Conservation (phyloP, 2,888 invertebrate genomes). For the Ormyrus rosae region DNA sequence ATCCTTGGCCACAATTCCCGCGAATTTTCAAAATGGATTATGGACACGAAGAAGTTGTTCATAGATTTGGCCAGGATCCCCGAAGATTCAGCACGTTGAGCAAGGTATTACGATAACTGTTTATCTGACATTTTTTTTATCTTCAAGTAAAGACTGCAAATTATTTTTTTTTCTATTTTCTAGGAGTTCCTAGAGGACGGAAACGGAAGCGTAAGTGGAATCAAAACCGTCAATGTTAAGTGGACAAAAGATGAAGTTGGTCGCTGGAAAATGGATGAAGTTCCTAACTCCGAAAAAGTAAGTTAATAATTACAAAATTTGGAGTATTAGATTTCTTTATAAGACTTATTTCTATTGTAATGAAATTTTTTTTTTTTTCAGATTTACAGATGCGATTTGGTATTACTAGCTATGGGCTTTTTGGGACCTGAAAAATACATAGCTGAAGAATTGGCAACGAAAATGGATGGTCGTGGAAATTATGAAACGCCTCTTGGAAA, state of each 20-base stretch:
- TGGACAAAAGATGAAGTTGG: slow-evolving; percentile 96
- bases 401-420: slow-evolving; percentile 99
- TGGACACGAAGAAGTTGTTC: slow-evolving; percentile 93
- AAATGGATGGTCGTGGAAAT: slow-evolving; percentile 94
- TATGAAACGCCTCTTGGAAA: slow-evolving; percentile 87
- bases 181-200: slow-evolving; percentile 94
- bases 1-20: slow-evolving; percentile 99
- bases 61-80: slow-evolving; percentile 92
- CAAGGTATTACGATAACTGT: slow-evolving; percentile 78
- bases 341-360: too few relatives aligned
- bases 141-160: too few relatives aligned
- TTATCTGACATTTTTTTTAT: too few relatives aligned
- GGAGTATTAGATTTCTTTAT: background rate
- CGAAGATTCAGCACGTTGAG: slow-evolving; percentile 95
- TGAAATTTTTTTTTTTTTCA: slow-evolving; percentile 58
- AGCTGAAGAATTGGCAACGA: slow-evolving; percentile 86
- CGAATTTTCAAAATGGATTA: slow-evolving; percentile 97
- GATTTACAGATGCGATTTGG: slow-evolving; percentile 91
- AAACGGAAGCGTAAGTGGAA: slow-evolving; percentile 91
- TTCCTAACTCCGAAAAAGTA: slow-evolving; percentile 85
- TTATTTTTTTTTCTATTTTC: slow-evolving; percentile 21
- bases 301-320: slow-evolving; percentile 19
- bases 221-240: slow-evolving; percentile 92
- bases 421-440: slow-evolving; percentile 95
- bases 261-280: slow-evolving; percentile 95